These are phyloP conservation scores for Lophius piscatorius DNA, from an alignment of 2,113 vertebrate genomes.

Conservation along the genomic window DNA sequence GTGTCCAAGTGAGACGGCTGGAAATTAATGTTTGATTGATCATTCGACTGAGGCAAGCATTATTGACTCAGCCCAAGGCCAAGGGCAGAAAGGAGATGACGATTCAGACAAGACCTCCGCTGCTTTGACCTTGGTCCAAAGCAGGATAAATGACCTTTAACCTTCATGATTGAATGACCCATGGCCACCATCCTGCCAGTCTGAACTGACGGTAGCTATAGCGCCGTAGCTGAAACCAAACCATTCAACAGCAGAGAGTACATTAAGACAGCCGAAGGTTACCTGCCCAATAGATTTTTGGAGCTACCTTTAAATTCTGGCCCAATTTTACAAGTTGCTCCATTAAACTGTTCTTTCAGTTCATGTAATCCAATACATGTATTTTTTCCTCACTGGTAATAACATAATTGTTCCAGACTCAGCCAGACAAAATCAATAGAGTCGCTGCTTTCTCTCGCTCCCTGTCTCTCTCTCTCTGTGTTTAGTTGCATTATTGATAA, in stretches of 20 bases:
- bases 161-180: too few relatives aligned
- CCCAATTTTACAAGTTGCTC: too few relatives aligned
- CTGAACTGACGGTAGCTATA: too few relatives aligned
- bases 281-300: too few relatives aligned
- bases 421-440: conserved; percentile 73
- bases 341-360: background rate
- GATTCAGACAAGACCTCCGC: conserved; percentile 81
- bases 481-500: conserved; percentile 34
- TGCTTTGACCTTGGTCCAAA: conserved; percentile 89
- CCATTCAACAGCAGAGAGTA: too few relatives aligned
- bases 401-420: background rate
- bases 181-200: too few relatives aligned
- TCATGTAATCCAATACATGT: background rate
- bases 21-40: conserved; percentile 78
- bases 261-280: too few relatives aligned
- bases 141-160: conserved; percentile 69
- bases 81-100: conserved; percentile 84
- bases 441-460: too few relatives aligned
- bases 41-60: conserved; percentile 69
- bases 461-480: conserved; percentile 11
- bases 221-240: too few relatives aligned
- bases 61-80: conserved; percentile 91
- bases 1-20: conserved; percentile 23
- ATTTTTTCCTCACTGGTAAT: background rate
- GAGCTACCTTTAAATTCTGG: too few relatives aligned